A percentile compares a stretch with the other conserved stretches of the same genome.
These are phyloP conservation scores for Pseudotriccus pelzelni DNA, from an alignment of 2,797 vertebrate species.

Conservation along the genomic window DNA sequence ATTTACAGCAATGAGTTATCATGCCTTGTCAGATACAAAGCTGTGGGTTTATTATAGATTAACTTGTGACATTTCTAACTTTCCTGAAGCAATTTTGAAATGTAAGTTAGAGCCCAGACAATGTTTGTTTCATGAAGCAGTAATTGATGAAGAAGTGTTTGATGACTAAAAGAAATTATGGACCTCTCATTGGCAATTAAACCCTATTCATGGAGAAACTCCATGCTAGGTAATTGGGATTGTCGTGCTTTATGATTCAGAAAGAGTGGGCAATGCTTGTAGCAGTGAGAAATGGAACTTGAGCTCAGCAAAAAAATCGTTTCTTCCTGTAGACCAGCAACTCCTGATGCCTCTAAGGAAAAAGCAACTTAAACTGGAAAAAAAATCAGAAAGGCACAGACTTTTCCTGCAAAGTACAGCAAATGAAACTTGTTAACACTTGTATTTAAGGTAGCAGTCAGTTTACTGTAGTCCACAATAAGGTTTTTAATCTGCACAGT, in stretches of 20 bases:
- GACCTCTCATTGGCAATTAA: slow-evolving; percentile 20
- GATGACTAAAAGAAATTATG: slow-evolving; percentile 33
- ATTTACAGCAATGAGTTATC: slow-evolving; percentile 17
- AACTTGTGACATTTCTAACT: slow-evolving; percentile 44
- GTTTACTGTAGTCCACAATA: background rate
- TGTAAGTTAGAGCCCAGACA: background rate
- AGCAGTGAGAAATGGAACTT: slow-evolving; percentile 27
- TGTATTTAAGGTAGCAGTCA: background rate
- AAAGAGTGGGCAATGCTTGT: slow-evolving; percentile 11
- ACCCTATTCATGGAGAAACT: background rate
- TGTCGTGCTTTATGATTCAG: slow-evolving; percentile 33
- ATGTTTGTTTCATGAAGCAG: background rate
- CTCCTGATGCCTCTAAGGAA: background rate
- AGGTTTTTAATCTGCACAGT: background rate
- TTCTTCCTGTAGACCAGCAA: background rate
- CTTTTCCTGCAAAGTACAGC: background rate
- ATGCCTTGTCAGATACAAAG: slow-evolving; percentile 37
- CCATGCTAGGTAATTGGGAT: background rate
- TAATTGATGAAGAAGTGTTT: slow-evolving; percentile 32
- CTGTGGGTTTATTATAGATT: slow-evolving; percentile 40
- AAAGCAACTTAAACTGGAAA: background rate
- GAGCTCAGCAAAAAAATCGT: background rate
- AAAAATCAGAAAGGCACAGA: background rate
- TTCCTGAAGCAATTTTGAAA: slow-evolving; percentile 31
- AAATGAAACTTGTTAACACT: background rate